These are phyloP conservation scores for Liopterus haemorrhoidalis DNA, from an alignment of 2,888 invertebrate genomes.

Conservation along the genomic window DNA sequence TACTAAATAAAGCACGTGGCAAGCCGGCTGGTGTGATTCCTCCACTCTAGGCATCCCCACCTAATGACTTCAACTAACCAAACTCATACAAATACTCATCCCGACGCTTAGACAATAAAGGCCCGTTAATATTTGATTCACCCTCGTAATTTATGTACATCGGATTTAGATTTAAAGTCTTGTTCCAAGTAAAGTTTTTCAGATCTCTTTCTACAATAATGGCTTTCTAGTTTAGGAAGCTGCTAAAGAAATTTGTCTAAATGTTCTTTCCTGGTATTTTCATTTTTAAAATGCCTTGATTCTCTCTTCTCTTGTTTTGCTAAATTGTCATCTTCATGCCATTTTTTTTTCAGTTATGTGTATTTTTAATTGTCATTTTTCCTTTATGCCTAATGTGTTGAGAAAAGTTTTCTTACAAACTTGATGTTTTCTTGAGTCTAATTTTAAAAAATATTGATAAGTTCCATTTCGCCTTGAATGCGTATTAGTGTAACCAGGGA, in stretches of 20 bases:
- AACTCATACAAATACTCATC: too few relatives aligned
- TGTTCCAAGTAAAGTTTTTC: slow-evolving; percentile 19
- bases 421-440: background rate
- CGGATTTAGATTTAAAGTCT: slow-evolving; percentile 14
- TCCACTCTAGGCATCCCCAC: too few relatives aligned
- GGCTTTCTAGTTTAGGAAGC: slow-evolving; percentile 13
- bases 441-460: slow-evolving; percentile 6
- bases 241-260: slow-evolving; percentile 1
- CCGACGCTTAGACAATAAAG: too few relatives aligned
- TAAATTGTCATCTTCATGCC: background rate
- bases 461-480: slow-evolving; percentile 1
- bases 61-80: too few relatives aligned
- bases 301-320: slow-evolving; percentile 1
- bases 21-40: too few relatives aligned
- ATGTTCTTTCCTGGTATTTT: slow-evolving; percentile 2
- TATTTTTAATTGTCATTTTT: slow-evolving; percentile 10
- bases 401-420: slow-evolving; percentile 7
- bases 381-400: slow-evolving; percentile 12
- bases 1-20: too few relatives aligned
- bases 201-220: slow-evolving; percentile 17
- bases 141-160: slow-evolving; percentile 14
- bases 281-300: background rate
- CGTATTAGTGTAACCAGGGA: background rate
- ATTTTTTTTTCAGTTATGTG: slow-evolving; percentile 5
- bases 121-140: too few relatives aligned